Evolutionary conservation across 2,888 invertebrate genomes (phyloP), one percentile per base, ranked within the genome.

Genomic region (Nephrocerus scutellatus): DNA sequence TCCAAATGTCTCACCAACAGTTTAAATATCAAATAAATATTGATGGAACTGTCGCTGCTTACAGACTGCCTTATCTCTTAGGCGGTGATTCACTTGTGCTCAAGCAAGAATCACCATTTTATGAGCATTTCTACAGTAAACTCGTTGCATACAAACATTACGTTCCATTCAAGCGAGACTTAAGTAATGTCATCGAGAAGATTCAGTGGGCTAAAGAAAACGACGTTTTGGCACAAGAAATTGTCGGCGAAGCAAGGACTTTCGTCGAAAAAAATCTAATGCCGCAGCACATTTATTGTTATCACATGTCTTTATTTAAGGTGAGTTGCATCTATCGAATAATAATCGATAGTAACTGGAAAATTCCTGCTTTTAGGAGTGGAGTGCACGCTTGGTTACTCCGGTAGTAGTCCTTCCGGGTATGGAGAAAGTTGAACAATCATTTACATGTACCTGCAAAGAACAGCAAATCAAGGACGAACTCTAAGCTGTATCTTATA

Each of bases 31-130:
- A 92, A 70, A 67, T 97, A 20, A 90, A 83, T 58, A 74, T 97
- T 38, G 97, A 97, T 72, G 97, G 97, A 12, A 91, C 95, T 24
- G 96, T 97, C 12, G 95, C 96, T 14, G 90, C 96, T 0, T 97
- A 96, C 66, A 76, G 96, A 46, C 75, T 93, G 49, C 95, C 96
- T 0, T 95, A 92, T 64, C 73, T 97, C 14, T 68, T 97, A 46
- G 86, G 80, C 29, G 93, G 95, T 2, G 86, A 88, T 55, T 82
- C 90, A 0, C 68, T 91, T 43, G 81, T 95, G 10, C 73, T 97
- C 10, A 97, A 97, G 70, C 93, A 93, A 68, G 80, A 86, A 18
- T 96, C 96, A 0, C 76, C 79, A n/a, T 96, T 88, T 68, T 89
- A 91, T 63, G 96, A 97, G 72, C 86, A 89, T 71, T 97, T 93